Evolutionary conservation across 2,888 invertebrate species (phyloP).

Genomic region (Heteromurus nitidus): DNA sequence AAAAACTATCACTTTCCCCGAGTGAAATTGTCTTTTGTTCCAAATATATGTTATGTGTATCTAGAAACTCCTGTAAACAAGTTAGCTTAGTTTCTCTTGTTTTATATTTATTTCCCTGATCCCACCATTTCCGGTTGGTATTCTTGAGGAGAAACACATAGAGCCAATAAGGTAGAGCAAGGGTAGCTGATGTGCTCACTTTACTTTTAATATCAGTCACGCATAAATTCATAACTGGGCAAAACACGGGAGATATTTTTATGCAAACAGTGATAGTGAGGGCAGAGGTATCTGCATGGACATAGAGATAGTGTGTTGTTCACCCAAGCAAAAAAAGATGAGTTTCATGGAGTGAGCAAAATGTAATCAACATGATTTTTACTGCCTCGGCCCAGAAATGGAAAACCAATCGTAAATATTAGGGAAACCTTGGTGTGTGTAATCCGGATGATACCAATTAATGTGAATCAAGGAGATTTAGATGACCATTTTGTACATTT

Average conservation of each 20-base stretch:
- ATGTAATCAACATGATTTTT: not conserved
- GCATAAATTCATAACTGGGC: conserved; percentile 51
- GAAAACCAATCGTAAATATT: conserved; percentile 3
- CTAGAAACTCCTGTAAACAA: not conserved
- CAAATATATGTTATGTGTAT: too few relatives aligned
- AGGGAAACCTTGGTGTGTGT: not conserved
- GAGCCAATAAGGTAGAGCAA: too few relatives aligned
- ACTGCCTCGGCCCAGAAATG: too few relatives aligned
- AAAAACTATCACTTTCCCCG: conserved; percentile 41
- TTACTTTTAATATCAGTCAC: conserved; percentile 60
- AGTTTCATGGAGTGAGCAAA: not conserved
- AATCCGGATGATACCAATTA: conserved; percentile 39
- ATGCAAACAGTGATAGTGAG: too few relatives aligned
- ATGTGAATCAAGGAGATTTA: conserved; percentile 59
- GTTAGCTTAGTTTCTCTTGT: not conserved
- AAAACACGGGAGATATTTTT: not conserved
- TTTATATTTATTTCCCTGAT: conserved; percentile 44
- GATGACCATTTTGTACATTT: conserved; percentile 32
- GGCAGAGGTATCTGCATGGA: too few relatives aligned
- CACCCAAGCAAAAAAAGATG: not conserved
- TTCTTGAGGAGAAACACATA: too few relatives aligned
- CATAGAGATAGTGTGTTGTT: too few relatives aligned
- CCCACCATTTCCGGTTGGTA: conserved; percentile 53
- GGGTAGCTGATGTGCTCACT: conserved; percentile 5
- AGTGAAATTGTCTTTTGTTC: not conserved